Percentiles rank a stretch among this genome's conserved stretches.
These are phyloP conservation scores for Lagria hirta DNA, from an alignment of 2,888 invertebrate species.

Conservation along the genomic window DNA sequence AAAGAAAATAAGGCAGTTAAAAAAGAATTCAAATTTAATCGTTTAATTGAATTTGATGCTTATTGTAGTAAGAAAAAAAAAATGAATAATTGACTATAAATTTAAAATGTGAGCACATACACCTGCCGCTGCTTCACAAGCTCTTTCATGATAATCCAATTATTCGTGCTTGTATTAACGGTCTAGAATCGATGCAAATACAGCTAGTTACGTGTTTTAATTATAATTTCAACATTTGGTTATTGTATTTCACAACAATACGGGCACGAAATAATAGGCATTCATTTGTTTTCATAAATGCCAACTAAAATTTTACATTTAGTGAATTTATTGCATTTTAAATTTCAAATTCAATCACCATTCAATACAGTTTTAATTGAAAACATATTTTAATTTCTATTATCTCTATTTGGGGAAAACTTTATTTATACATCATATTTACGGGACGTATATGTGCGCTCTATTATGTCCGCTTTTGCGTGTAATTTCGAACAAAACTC, in stretches of 20 bases:
- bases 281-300: slow-evolving; percentile 36
- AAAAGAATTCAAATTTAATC: too few species aligned
- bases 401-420: too few species aligned
- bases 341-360: slow-evolving; percentile 19
- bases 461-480: too few species aligned
- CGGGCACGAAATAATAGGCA: slow-evolving; percentile 30
- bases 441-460: too few species aligned
- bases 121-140: slow-evolving; percentile 27
- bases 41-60: too few species aligned
- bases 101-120: slow-evolving; percentile 30
- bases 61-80: too few species aligned
- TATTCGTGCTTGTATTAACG: slow-evolving; percentile 28
- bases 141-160: slow-evolving; percentile 27
- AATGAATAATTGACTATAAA: slow-evolving; percentile 28
- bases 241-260: slow-evolving; percentile 30
- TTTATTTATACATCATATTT: too few species aligned
- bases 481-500: too few species aligned
- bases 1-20: too few species aligned
- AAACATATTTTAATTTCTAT: slow-evolving; percentile 23
- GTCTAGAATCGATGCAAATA: slow-evolving; percentile 28
- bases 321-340: slow-evolving; percentile 26
- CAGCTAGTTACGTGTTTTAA: slow-evolving; percentile 31
- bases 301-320: slow-evolving; percentile 21
- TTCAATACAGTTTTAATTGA: slow-evolving; percentile 20
- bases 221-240: slow-evolving; percentile 34